Base-by-base conservation (phyloP, 2,797 vertebrate genomes). In the Pipistrellus pygmaeus region DNA sequence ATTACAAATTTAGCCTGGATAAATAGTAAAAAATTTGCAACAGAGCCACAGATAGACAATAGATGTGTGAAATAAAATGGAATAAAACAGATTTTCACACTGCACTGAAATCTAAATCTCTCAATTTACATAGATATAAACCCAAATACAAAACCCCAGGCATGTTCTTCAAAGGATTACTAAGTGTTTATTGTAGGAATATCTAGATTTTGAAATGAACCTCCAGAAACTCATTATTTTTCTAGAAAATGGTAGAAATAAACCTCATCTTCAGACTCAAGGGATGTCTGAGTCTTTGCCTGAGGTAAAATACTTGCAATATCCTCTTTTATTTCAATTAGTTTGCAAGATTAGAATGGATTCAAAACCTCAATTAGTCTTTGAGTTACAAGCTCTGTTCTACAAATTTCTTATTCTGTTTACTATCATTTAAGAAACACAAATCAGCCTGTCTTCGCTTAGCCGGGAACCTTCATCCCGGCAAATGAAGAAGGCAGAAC, bases 241-340 rank as follows among this genome's bases (percentile, higher is more conserved):
- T 83, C 71, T 86, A 85, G 35, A 13, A 87, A 92, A 69, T 7
- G 75, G 18, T 44, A 77, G 15, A 95, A 89, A 93, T 38, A 88
- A 89, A 57, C 60, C 11, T 87, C 60, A 46, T 5, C 27, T 89
- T 85, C 30, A 85, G 35, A 73, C 18, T 76, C 55, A 7, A 84
- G 51, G 23, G 32, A 75, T 64, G 20, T 44, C 51, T 71, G 20
- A 30, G n/a, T 73, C 75, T 92, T 66, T 95, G 72, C 32, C 57
- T 81, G 21, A 94, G 60, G 4, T 46, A 87, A 82, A 95, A 85
- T 57, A 66, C 8, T 73, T 94, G 9, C 14, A 85, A 62, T 27
- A 85, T 71, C 1, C 32, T 90, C 82, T 90, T 95, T 96, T 77
- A 66, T 85, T 94, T 86, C 25, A 80, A 88, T 94, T 95, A 93